Base-by-base conservation (phyloP, 2,888 invertebrate species). In the Cosmia pyralina region DNA sequence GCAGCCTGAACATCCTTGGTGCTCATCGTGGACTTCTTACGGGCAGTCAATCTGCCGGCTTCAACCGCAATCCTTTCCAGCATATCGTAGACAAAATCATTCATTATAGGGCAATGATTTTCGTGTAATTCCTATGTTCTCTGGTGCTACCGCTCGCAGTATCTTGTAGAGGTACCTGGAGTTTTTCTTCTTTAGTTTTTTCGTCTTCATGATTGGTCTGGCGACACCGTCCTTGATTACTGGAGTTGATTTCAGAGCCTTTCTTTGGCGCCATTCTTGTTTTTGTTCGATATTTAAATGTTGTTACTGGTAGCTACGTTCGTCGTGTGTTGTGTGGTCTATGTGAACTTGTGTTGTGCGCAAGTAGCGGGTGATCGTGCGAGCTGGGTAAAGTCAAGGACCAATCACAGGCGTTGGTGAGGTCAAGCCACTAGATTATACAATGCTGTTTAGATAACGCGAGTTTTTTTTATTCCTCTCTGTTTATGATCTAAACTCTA, bases 31-130 rank as follows among this genome's bases (percentile, higher is more conserved):
- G 96, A 97, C 60, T 97, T 95, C 90, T 97, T 97, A 89, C 97
- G 97, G 15, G 96, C 96, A 0, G 97, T 97, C 74, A 98, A 88
- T 66, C 97, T 96, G 0, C 97, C 97, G 0, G 97, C 97, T 88
- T 98, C 97, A 0, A 95, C 93, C 0, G 97, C 97, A 60, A 98
- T 97, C 60, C 97, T 96, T 89, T 98, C 98, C 87, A 98, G 96
- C 87, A 98, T 97, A 84, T 98, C 98, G 84, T 97, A 97, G 0
- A 98, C 97, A 79, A 98, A 98, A 86, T 97, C 97, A 91, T 98
- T 97, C 97, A 98, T 97, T 82, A 98, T 97, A 84, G 96, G 96
- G 91, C 97, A 98, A 98, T 0, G 97, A 97, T 85, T 97, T 97
- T 41, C 96, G 96, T 0, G 97, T 97, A 68, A 98, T 97, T 0